Evolutionary conservation across 2,113 vertebrate genomes (phyloP).

Genomic region (Eptesicus fuscus): DNA sequence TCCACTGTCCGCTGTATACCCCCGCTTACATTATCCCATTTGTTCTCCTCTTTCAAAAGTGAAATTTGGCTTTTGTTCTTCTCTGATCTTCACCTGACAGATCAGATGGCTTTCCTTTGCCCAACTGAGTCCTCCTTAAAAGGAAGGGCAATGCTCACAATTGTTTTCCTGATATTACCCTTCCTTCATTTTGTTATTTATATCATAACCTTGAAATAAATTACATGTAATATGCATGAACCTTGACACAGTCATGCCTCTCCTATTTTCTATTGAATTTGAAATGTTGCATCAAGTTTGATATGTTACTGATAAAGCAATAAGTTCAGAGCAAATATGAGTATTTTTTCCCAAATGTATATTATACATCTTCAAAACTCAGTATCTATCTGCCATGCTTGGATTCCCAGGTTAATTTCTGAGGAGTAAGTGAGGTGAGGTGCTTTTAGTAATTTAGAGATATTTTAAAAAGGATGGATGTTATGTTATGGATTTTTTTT

Average conservation of each 20-base stretch:
- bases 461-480: background rate
- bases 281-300: background rate
- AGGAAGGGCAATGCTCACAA: background rate
- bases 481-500: background rate
- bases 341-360: background rate
- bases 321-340: background rate
- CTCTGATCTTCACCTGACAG: background rate
- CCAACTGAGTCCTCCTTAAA: background rate
- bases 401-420: background rate
- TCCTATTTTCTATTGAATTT: background rate
- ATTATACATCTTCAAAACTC: background rate
- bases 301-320: background rate
- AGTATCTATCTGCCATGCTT: background rate
- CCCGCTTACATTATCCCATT: background rate
- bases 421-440: background rate
- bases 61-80: background rate
- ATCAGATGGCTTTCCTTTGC: background rate
- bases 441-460: background rate
- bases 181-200: background rate
- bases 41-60: background rate
- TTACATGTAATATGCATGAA: background rate
- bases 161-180: background rate
- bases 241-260: background rate
- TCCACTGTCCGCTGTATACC: background rate
- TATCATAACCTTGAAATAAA: background rate